Percentiles rank a stretch among this genome's conserved stretches.
These are phyloP conservation scores for Dexiosoma caninum DNA, from an alignment of 2,888 invertebrate genomes.

Conservation along the genomic window DNA sequence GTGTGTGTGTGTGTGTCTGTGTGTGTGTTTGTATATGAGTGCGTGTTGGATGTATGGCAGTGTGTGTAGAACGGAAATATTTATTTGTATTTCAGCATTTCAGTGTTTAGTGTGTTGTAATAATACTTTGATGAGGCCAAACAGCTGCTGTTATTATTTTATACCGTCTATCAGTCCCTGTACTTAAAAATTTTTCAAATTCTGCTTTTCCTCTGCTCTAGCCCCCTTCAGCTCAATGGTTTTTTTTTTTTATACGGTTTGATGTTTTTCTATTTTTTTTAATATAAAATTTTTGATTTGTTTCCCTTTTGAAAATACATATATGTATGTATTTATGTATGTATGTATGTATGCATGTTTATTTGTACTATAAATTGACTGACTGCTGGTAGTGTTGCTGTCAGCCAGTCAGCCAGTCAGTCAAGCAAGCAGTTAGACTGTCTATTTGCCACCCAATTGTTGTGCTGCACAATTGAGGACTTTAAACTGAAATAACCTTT, in stretches of 20 bases:
- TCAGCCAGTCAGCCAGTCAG: not conserved
- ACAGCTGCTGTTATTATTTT: constrained; percentile 44
- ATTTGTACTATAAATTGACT: constrained; percentile 30
- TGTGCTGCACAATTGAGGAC: constrained; percentile 70
- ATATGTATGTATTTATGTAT: not conserved
- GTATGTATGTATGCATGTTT: too few species aligned
- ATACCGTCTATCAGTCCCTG: constrained; percentile 20
- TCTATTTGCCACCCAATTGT: constrained; percentile 37
- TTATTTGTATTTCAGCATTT: constrained; percentile 8
- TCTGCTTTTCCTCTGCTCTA: not conserved
- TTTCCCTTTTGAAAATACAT: constrained; percentile 26
- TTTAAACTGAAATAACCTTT: constrained; percentile 74
- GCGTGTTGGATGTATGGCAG: not conserved
- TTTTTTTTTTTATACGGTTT: not conserved
- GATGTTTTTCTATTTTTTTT: not conserved
- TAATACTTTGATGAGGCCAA: constrained; percentile 36
- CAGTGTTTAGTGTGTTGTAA: constrained; percentile 22
- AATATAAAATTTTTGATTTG: constrained; percentile 21
- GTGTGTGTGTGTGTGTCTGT: too few species aligned
- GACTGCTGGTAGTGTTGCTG: constrained; percentile 4
- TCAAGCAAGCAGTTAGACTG: constrained; percentile 1
- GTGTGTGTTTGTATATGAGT: too few species aligned
- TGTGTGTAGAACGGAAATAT: constrained; percentile 42
- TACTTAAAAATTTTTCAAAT: not conserved
- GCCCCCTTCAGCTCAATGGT: not conserved